These are phyloP conservation scores for Pelusios castaneus DNA, from an alignment of 2,113 vertebrate genomes.

Conservation along the genomic window DNA sequence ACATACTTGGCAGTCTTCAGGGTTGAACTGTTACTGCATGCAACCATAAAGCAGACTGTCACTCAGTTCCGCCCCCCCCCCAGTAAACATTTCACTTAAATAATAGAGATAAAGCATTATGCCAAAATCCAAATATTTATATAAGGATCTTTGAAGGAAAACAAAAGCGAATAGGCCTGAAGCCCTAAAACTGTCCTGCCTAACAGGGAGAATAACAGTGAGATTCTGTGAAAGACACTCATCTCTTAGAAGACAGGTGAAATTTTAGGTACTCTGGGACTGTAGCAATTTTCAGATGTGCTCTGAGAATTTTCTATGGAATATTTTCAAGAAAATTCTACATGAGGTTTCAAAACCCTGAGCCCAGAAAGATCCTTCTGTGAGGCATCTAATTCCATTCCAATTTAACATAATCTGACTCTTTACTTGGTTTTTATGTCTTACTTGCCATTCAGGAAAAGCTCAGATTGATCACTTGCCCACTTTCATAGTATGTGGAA, in stretches of 20 bases:
- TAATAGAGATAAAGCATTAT: conserved; percentile 50
- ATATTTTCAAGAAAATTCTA: background rate
- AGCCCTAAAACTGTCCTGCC: conserved; percentile 3
- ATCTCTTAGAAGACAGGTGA: background rate
- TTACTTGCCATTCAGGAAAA: background rate
- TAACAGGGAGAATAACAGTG: background rate
- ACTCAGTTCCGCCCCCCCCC: conserved; percentile 31
- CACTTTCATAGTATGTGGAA: background rate
- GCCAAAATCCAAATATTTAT: conserved; percentile 71
- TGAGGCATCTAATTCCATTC: background rate
- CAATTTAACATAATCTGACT: background rate
- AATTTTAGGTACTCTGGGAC: background rate
- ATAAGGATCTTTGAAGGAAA: conserved; percentile 45
- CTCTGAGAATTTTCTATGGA: background rate
- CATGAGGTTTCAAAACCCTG: background rate
- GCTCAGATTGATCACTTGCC: background rate
- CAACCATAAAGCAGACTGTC: conserved; percentile 40
- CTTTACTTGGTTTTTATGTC: background rate
- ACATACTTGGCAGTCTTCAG: conserved; percentile 15
- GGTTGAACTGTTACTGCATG: conserved; percentile 51
- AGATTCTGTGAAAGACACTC: background rate
- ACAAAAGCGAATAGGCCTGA: conserved; percentile 33
- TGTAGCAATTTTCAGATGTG: background rate
- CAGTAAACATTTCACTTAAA: conserved; percentile 56
- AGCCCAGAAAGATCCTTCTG: background rate